phyloP scores from a whole-genome alignment of 2,888 invertebrate genomes.

The Dryocosmus kuriphilus region DNA sequence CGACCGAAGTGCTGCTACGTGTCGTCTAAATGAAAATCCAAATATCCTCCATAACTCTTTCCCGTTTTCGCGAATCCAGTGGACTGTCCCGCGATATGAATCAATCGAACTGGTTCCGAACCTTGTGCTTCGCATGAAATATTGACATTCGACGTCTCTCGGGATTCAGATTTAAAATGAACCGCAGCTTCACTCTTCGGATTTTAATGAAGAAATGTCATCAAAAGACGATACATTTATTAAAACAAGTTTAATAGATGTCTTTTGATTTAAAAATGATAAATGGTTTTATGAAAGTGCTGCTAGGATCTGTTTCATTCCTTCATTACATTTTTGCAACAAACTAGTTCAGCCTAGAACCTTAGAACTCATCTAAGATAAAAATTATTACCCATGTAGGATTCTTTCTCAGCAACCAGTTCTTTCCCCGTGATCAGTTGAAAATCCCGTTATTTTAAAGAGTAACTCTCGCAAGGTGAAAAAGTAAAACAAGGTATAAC shows the following conservation, averaged over 20 bases:
- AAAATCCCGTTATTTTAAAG: constrained; percentile 30
- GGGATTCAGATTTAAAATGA: constrained; percentile 49
- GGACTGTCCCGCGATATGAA: constrained; percentile 45
- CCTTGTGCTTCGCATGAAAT: constrained; percentile 54
- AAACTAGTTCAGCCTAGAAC: not conserved
- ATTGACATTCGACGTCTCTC: constrained; percentile 49
- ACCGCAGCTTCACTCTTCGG: constrained; percentile 48
- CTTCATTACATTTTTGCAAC: not conserved
- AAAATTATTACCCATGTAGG: not conserved
- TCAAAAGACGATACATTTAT: constrained; percentile 1
- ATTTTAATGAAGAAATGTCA: constrained; percentile 9
- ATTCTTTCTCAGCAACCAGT: constrained; percentile 3
- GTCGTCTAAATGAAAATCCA: constrained; percentile 73
- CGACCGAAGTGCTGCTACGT: constrained; percentile 65
- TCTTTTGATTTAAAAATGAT: not conserved
- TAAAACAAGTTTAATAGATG: not conserved
- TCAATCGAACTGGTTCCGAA: constrained; percentile 33
- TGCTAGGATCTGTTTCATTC: not conserved
- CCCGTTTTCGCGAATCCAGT: constrained; percentile 33
- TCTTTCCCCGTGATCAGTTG: constrained; percentile 10
- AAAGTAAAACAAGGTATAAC: constrained; percentile 9
- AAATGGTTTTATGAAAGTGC: not conserved
- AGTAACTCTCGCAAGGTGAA: not conserved
- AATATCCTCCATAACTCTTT: constrained; percentile 60
- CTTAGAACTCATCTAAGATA: not conserved